Base-by-base conservation (phyloP, 2,888 invertebrate species). In the Hemaris fuciformis region DNA sequence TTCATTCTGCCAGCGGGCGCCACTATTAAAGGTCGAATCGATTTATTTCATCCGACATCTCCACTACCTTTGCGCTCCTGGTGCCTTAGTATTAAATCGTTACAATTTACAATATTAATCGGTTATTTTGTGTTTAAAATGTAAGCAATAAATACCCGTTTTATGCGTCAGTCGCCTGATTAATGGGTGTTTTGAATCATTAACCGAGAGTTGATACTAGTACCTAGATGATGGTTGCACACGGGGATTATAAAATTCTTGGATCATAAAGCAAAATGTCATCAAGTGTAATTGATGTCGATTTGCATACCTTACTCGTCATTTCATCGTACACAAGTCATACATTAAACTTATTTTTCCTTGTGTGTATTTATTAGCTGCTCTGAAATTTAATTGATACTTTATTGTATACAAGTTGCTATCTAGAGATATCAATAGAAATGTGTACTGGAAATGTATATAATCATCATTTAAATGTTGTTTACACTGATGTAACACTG, bases 61-160 rank as follows among this genome's bases (percentile, higher is more conserved):
- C 71, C 73, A 71, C 74, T 73, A 71, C 77, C 74, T 69, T 72
- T 73, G 75, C 73, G 72, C 76, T 77, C 76, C 80, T 70, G 73
- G 75, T 76, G 74, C 75, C 64, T 42, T 59, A 41, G 74, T 83
- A 81, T 81, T 83, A 87, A 89, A 88, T 89, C 72, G 87, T 85
- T 82, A 84, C 84, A 80, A 87, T 88, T 88, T 84, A 79, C 79
- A 83, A 83, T 85, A 88, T 87, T 87, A 88, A 89, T 89, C 80
- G 87, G 79, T 83, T 81, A 85, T 86, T 87, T 87, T 85, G 84
- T 84, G 74, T 72, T 73, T 75, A 78, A 84, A 84, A 75, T 76
- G 79, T 76, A 64, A 61, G 73, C 77, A 77, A 87, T 87, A 87
- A 83, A 85, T 88, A 82, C 18, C 18, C 6, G 27, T 31, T n/a